Conservation (phyloP, 2,888 invertebrate species). For the Tenodera sinensis region DNA sequence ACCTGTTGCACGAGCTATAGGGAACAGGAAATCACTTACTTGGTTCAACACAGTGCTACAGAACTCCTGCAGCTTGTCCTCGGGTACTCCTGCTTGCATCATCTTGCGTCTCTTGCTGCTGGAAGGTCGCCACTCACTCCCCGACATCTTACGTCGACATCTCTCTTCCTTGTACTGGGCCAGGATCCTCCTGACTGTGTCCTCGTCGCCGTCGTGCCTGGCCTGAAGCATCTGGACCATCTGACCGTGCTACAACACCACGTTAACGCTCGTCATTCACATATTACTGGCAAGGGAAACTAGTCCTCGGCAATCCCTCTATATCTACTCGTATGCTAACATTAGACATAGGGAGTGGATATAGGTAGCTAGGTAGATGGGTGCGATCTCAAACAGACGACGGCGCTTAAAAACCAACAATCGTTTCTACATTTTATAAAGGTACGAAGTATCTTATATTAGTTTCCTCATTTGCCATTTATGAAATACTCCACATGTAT, state of each 20-base stretch:
- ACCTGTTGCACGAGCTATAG: neutral
- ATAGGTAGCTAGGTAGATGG: too few species aligned
- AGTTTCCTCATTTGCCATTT: too few species aligned
- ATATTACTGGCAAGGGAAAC: too few species aligned
- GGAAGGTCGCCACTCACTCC: neutral
- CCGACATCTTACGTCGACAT: neutral
- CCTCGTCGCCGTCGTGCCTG: slow-evolving; percentile 20
- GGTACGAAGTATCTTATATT: too few species aligned
- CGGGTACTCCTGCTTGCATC: neutral
- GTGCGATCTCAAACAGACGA: too few species aligned
- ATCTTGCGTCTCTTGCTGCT: slow-evolving; percentile 1
- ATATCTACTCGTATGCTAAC: too few species aligned
- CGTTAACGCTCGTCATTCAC: too few species aligned
- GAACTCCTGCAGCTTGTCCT: neutral
- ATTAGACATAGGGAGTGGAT: too few species aligned
- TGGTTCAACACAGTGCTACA: neutral
- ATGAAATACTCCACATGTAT: too few species aligned
- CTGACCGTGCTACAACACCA: slow-evolving; percentile 11
- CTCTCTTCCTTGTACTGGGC: slow-evolving; percentile 4
- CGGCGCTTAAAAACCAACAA: too few species aligned
- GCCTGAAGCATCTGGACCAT: slow-evolving; percentile 28
- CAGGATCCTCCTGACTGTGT: slow-evolving; percentile 22
- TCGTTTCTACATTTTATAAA: too few species aligned
- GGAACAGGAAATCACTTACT: neutral
- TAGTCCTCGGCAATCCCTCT: too few species aligned